These are phyloP conservation scores for Drosophila repleta DNA, from an alignment of 1,140 invertebrate genomes.

Conservation along the genomic window DNA sequence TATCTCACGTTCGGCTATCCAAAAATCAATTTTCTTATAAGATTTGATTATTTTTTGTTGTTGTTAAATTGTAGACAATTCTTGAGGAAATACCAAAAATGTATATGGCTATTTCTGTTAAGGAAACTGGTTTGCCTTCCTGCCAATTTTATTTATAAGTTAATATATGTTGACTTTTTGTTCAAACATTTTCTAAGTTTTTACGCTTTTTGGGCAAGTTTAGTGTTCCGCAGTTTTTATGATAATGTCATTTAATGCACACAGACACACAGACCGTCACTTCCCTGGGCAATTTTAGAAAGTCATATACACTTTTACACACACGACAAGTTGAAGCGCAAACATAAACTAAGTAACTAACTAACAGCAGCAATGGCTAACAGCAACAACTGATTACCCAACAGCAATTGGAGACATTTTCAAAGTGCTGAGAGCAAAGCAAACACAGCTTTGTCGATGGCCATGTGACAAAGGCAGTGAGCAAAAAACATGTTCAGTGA, in stretches of 20 bases:
- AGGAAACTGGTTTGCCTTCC: slow-evolving; percentile 11
- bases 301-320: slow-evolving; percentile 52
- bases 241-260: slow-evolving; percentile 34
- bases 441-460: slow-evolving; percentile 12
- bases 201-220: slow-evolving; percentile 2
- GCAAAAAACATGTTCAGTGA: slow-evolving; percentile 17
- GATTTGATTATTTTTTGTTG: slow-evolving; percentile 6
- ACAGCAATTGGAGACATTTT: slow-evolving; percentile 42
- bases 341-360: slow-evolving; percentile 41
- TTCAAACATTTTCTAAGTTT: not conserved
- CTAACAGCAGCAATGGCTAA: slow-evolving; percentile 16
- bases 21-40: not conserved
- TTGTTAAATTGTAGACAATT: not conserved
- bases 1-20: not conserved
- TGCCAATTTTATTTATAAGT: not conserved
- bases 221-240: slow-evolving; percentile 9
- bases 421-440: slow-evolving; percentile 5
- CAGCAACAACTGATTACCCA: slow-evolving; percentile 52
- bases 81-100: slow-evolving; percentile 17
- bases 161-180: not conserved
- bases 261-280: slow-evolving; percentile 6
- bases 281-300: slow-evolving; percentile 50
- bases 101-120: slow-evolving; percentile 1
- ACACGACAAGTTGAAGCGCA: slow-evolving; percentile 44
- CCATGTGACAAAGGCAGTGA: slow-evolving; percentile 61